Conservation (phyloP, 1,140 invertebrate species). For the Eurytemora carolleeae region DNA sequence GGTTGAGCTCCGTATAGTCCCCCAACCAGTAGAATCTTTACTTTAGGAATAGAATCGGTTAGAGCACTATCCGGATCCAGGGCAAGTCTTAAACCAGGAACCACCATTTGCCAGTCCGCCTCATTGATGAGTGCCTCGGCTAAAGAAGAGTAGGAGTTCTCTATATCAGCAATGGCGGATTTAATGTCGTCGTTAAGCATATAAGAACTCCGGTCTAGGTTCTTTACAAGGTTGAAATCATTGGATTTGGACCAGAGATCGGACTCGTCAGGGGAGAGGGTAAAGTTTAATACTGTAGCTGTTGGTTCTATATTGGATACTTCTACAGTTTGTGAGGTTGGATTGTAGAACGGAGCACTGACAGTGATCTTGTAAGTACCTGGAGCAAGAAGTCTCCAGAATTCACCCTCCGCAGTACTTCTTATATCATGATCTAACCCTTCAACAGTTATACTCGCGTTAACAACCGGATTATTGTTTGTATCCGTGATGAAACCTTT, state of each 20-base stretch:
- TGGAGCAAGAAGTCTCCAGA: conserved; percentile 70
- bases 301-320: not conserved
- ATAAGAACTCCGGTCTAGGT: conserved; percentile 35
- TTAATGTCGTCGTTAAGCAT: conserved; percentile 42
- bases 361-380: conserved; percentile 54
- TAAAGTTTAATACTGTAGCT: conserved; percentile 43
- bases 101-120: conserved; percentile 34
- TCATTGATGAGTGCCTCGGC: conserved; percentile 41
- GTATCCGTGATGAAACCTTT: conserved; percentile 62
- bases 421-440: conserved; percentile 47
- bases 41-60: conserved; percentile 30
- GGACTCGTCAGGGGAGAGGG: conserved; percentile 48
- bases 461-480: conserved; percentile 42
- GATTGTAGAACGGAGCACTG: conserved; percentile 36
- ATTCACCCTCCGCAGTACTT: conserved; percentile 57
- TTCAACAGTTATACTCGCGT: conserved; percentile 49
- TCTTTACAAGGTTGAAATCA: conserved; percentile 42
- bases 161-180: conserved; percentile 37
- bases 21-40: conserved; percentile 57
- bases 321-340: conserved; percentile 6
- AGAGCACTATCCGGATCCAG: conserved; percentile 20
- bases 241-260: conserved; percentile 52
- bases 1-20: conserved; percentile 63
- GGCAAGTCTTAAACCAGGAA: conserved; percentile 42
- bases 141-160: conserved; percentile 37